Evolutionary conservation across 2,888 invertebrate species (phyloP), one percentile per base, ranked within the genome.

Genomic region (Drosophila nr. perissopoda): DNA sequence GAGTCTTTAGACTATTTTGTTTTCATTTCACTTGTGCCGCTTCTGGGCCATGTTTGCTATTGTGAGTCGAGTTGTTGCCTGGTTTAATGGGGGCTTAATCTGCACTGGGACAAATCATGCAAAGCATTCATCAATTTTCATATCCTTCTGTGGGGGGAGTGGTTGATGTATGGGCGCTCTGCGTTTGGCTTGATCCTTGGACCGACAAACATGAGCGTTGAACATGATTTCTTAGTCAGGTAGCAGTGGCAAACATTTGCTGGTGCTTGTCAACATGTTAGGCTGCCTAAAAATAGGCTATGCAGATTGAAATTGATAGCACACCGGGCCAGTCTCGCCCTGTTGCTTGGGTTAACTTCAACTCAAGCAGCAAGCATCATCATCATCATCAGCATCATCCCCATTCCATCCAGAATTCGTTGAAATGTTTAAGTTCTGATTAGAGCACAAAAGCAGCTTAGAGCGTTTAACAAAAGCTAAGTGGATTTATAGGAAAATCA

Each of bases 81-180:
- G 65, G 34, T 42, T 66, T 48, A 61, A n/a, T 8, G 13, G 34
- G 63, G 54, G 61, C 60, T 57, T 80, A 71, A 80, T 76, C 76
- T 64, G 63, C 51, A 57, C 65, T 74, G 72, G 51, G 75, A 61
- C 76, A 73, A 80, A 80, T 83, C 81, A 83, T 78, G 84, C 75
- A 84, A 79, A 81, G 73, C 87, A 87, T 89, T 87, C 85, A 87
- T 87, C 89, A 89, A 87, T 82, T 81, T 76, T 67, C 73, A 75
- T 85, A 76, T 83, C 84, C 66, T 68, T 63, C 54, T 54, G 38
- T 27, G 40, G 53, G 11, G 25, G 1, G 6, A n/a, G 7, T 13
- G 27, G 2, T 18, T 27, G 54, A 25, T 13, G 18, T 27, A 27
- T 29, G n/a, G 18, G 11, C 6, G 72, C 25, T 61, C n/a, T 49